Conservation (phyloP, 2,113 vertebrate species). For the Erinaceus europaeus region DNA sequence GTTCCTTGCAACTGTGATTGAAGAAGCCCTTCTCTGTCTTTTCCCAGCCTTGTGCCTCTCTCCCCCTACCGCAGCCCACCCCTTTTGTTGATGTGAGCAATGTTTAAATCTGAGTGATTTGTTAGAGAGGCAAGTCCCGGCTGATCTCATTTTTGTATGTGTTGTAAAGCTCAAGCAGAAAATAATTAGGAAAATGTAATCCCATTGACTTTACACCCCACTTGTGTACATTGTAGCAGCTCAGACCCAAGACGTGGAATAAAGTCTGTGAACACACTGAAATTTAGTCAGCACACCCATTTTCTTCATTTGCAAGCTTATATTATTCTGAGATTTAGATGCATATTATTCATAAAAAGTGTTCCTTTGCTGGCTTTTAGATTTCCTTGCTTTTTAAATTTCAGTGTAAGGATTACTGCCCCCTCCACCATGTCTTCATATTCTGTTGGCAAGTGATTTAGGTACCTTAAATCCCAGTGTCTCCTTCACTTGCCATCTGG, state of each 20-base stretch:
- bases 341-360: neutral
- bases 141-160: constrained; percentile 85
- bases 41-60: constrained; percentile 79
- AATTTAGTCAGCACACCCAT: constrained; percentile 35
- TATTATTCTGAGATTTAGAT: neutral
- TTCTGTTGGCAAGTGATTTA: constrained; percentile 19
- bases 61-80: constrained; percentile 56
- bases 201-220: constrained; percentile 86
- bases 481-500: constrained; percentile 48
- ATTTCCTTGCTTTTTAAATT: neutral
- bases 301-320: neutral
- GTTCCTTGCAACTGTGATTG: constrained; percentile 85
- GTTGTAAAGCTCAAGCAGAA: constrained; percentile 86
- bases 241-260: constrained; percentile 67
- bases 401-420: neutral
- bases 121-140: constrained; percentile 84
- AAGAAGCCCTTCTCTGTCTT: constrained; percentile 85
- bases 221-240: constrained; percentile 75
- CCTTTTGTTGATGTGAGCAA: constrained; percentile 86
- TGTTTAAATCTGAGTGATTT: constrained; percentile 88
- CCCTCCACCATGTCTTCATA: neutral
- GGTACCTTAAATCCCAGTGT: neutral
- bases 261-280: constrained; percentile 40
- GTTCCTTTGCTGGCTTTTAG: neutral
- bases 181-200: constrained; percentile 89